phyloP scores from a whole-genome alignment of 2,888 invertebrate species.

The Catocala nupta region DNA sequence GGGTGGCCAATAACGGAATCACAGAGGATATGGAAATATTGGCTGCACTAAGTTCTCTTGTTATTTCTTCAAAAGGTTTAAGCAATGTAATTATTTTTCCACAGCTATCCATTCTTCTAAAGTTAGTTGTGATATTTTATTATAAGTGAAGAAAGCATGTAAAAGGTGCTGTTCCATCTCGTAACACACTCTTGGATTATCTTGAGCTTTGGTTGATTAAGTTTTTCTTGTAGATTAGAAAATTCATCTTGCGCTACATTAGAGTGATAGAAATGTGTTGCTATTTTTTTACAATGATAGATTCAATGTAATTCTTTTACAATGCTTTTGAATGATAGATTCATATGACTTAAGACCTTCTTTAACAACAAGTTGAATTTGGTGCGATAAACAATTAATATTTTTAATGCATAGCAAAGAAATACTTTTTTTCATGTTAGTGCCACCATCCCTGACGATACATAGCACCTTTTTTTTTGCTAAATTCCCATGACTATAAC shows the following conservation, averaged over 20 bases:
- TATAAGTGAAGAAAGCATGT: conserved; percentile 28
- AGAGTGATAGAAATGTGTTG: conserved; percentile 33
- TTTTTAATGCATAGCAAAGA: conserved; percentile 24
- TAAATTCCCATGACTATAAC: conserved; percentile 32
- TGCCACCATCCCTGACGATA: conserved; percentile 36
- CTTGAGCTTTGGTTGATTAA: conserved; percentile 31
- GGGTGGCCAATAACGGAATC: conserved; percentile 35
- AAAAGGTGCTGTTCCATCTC: conserved; percentile 33
- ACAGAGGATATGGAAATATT: conserved; percentile 38
- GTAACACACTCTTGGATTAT: conserved; percentile 33
- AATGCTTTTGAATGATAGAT: conserved; percentile 28
- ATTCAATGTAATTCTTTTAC: too few species aligned
- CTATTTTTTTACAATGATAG: conserved; percentile 38
- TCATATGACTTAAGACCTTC: conserved; percentile 26
- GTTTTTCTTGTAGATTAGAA: conserved; percentile 29
- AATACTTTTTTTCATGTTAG: conserved; percentile 42
- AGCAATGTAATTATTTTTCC: conserved; percentile 17
- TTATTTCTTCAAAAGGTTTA: conserved; percentile 33
- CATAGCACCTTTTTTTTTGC: conserved; percentile 37
- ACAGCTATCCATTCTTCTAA: conserved; percentile 29
- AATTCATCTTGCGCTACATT: conserved; percentile 32
- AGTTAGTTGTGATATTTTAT: conserved; percentile 37
- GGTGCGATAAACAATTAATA: conserved; percentile 26
- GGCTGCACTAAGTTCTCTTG: conserved; percentile 38
- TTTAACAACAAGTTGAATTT: conserved; percentile 27